phyloP scores from a whole-genome alignment of 2,797 vertebrate species.

The Sparus aurata region DNA sequence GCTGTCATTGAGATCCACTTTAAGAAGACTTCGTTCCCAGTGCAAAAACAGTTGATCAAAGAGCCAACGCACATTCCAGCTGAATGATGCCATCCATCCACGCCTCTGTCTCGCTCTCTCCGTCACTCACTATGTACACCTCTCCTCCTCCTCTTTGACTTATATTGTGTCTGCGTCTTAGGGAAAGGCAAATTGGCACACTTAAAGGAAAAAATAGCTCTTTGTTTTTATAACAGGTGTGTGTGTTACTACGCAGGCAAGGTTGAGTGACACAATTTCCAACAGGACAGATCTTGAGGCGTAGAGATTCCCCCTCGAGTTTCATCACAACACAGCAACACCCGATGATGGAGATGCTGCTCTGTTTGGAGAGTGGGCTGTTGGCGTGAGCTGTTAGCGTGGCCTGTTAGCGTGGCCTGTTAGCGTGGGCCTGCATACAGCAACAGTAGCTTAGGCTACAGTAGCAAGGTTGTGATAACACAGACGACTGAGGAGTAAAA shows the following conservation, averaged over 20 bases:
- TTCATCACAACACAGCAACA: conserved; percentile 47
- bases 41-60: conserved; percentile 3
- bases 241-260: conserved; percentile 34
- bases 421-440: conserved; percentile 46
- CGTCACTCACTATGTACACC: background rate
- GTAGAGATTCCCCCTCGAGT: conserved; percentile 39
- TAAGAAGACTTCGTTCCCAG: conserved; percentile 36
- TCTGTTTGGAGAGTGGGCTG: conserved; percentile 51
- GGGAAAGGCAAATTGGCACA: conserved; percentile 53
- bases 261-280: conserved; percentile 50
- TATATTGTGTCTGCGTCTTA: conserved; percentile 56
- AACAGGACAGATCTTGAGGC: conserved; percentile 71
- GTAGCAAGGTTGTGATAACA: conserved; percentile 43
- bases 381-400: background rate
- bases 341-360: conserved; percentile 48
- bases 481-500: background rate
- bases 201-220: conserved; percentile 12
- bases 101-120: background rate
- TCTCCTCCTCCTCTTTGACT: background rate
- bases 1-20: conserved; percentile 23
- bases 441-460: conserved; percentile 68
- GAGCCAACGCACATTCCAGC: conserved; percentile 26
- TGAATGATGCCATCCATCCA: conserved; percentile 31
- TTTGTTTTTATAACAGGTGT: conserved; percentile 69
- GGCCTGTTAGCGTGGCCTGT: too few species aligned